These are phyloP conservation scores for Candoia aspera DNA, from an alignment of 2,113 vertebrate genomes.

Conservation along the genomic window DNA sequence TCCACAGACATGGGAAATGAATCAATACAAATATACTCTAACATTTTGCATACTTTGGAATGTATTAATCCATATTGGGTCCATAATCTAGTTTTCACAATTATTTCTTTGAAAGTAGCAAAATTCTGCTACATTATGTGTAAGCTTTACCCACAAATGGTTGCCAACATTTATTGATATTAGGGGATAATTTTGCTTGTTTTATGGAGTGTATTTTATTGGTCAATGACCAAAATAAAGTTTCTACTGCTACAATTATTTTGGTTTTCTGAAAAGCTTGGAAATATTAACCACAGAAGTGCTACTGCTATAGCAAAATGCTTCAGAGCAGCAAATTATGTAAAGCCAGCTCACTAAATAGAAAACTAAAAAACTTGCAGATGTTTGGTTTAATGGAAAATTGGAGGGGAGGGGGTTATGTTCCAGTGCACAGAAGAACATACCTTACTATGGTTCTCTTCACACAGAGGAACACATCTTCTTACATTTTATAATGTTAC, in stretches of 20 bases:
- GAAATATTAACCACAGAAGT: not conserved
- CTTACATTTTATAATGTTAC: not conserved
- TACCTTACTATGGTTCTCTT: not conserved
- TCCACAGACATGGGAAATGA: not conserved
- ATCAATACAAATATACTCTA: not conserved
- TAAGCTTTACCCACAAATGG: no score
- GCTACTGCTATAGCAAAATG: not conserved
- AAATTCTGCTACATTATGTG: no score
- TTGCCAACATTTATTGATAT: no score
- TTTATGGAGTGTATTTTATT: no score
- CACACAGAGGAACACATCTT: not conserved
- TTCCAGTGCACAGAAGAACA: no score
- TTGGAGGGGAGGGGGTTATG: not conserved
- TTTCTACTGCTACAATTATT: not conserved
- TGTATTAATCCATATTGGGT: not conserved
- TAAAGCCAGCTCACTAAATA: not conserved
- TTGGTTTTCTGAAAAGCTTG: not conserved
- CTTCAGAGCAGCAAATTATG: not conserved
- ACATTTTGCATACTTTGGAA: not conserved
- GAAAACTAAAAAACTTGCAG: not conserved
- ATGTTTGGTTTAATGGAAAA: not conserved
- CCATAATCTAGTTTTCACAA: not conserved
- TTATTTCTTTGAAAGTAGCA: no score
- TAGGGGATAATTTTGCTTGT: no score
- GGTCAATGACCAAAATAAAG: no score